Percentiles rank a stretch among this genome's conserved stretches.
These are phyloP conservation scores for Drosophila yooni DNA, from an alignment of 2,888 invertebrate genomes.

Conservation along the genomic window DNA sequence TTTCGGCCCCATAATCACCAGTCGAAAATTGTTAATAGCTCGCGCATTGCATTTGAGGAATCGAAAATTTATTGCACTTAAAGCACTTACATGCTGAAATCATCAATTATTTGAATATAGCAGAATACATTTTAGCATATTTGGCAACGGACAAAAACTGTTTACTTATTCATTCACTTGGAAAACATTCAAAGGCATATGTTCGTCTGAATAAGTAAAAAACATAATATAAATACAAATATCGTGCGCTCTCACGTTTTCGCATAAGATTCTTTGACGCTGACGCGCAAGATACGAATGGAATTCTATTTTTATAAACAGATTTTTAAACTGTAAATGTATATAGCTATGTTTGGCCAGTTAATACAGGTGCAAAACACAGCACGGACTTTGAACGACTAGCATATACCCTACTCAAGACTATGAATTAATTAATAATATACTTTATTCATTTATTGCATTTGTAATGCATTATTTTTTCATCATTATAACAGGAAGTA, in stretches of 20 bases:
- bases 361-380: slow-evolving; percentile 57
- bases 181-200: slow-evolving; percentile 40
- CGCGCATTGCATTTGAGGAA: slow-evolving; percentile 43
- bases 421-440: neutral
- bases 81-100: slow-evolving; percentile 8
- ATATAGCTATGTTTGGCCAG: slow-evolving; percentile 45
- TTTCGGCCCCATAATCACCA: slow-evolving; percentile 49
- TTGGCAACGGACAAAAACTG: neutral
- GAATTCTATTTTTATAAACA: slow-evolving; percentile 65
- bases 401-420: slow-evolving; percentile 31
- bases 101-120: slow-evolving; percentile 34
- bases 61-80: slow-evolving; percentile 15
- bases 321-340: slow-evolving; percentile 26
- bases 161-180: slow-evolving; percentile 23
- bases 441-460: neutral
- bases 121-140: slow-evolving; percentile 2
- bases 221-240: slow-evolving; percentile 32
- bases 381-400: slow-evolving; percentile 5
- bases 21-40: slow-evolving; percentile 67
- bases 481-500: neutral
- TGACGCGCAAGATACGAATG: slow-evolving; percentile 65
- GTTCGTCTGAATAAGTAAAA: slow-evolving; percentile 52
- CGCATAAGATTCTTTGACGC: slow-evolving; percentile 68
- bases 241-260: slow-evolving; percentile 73
- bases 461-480: neutral